Base-by-base conservation (phyloP, 2,888 invertebrate genomes). In the Pimpla rufipes region DNA sequence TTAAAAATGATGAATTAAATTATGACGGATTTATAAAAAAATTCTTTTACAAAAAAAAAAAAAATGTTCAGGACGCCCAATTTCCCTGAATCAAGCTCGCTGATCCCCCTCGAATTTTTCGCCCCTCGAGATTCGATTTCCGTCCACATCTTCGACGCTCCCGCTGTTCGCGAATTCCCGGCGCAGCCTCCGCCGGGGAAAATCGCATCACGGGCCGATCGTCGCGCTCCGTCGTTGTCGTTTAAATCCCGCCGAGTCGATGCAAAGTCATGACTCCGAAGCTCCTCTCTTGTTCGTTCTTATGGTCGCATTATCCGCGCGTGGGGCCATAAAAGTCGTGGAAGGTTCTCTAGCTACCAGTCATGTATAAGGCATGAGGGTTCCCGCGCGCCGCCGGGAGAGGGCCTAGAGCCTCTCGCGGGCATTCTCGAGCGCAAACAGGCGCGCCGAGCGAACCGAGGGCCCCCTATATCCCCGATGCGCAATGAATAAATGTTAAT, bases 401-500 rank as follows among this genome's bases (percentile, higher is more conserved):
- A 62, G 35, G 66, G 23, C 50, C n/a, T 67, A 45, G 52, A 55
- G 57, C 67, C 29, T 29, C 29, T 29, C 29, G n/a, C 55, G 23
- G 45, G 47, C 62, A 21, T 40, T 47, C 52, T 50, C 59, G 18
- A 64, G n/a, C 37, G 18, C 59, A 70, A 29, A 29, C 23, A 55
- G 23, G 45, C 21, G 45, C 42, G 47, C 82, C 74, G 59, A 71
- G 77, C 50, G 23, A 55, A 59, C 73, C 37, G 45, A 55, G 70
- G 23, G 81, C 50, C 66, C 37, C 18, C 62, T 62, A 10, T 35
- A 13, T 79, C 64, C 66, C 55, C 77, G 85, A 88, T 85, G 89
- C 90, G 89, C 90, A 88, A 90, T 91, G 90, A 90, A 91, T 91
- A 91, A 91, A 92, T 92, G 91, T 90, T 91, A 92, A 92, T 92